These are phyloP conservation scores for Xiphorhynchus elegans DNA, from an alignment of 2,113 vertebrate genomes.

Conservation along the genomic window DNA sequence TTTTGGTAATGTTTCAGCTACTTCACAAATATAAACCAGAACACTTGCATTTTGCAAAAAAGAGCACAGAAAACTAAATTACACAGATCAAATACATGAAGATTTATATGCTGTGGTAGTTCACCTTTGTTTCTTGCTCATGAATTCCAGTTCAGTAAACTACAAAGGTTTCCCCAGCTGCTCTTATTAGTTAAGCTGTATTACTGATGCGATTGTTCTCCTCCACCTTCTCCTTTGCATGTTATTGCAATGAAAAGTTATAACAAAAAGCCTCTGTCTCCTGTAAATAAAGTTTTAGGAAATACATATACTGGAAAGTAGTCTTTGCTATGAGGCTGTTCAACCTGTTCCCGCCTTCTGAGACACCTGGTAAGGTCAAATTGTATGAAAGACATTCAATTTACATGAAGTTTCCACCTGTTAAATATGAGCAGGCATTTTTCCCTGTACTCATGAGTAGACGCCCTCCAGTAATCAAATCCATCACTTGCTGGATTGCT, in stretches of 20 bases:
- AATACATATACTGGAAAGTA: fast-evolving
- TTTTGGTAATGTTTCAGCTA: neutral
- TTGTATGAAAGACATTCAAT: neutral
- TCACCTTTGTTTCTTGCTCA: neutral
- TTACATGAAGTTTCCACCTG: neutral
- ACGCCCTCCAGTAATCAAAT: neutral
- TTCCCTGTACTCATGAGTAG: neutral
- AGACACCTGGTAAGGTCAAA: neutral
- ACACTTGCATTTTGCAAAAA: neutral
- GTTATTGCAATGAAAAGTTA: neutral
- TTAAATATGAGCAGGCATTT: neutral
- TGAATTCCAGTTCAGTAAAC: neutral
- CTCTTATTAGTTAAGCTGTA: neutral
- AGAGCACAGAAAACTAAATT: neutral
- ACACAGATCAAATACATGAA: neutral
- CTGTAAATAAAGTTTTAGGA: neutral
- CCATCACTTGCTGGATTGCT: neutral
- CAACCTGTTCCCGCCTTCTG: neutral
- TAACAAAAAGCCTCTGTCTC: neutral
- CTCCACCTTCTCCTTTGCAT: neutral
- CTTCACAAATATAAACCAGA: neutral
- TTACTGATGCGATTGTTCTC: neutral
- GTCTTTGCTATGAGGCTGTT: neutral
- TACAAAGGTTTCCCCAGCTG: neutral
- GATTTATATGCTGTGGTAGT: neutral